Conservation (phyloP, 2,888 invertebrate species). For the Molanna angustata region DNA sequence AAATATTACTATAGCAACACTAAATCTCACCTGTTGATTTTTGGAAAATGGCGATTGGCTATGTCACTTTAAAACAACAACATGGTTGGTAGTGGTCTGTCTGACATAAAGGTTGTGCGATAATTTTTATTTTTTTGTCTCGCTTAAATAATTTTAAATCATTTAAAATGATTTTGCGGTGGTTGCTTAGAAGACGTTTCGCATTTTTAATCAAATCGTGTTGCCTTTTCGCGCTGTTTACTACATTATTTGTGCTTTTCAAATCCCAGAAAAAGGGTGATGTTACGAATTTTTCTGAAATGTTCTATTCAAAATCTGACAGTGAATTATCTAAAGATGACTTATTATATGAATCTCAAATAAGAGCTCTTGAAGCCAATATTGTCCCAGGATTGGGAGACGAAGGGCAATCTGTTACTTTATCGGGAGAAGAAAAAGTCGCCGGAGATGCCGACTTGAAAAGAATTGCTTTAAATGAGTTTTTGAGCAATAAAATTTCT, state of each 20-base stretch:
- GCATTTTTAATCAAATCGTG: conserved; percentile 18
- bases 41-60: background rate
- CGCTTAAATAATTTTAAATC: conserved; percentile 1
- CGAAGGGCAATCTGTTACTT: conserved; percentile 63
- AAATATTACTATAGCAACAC: too few relatives aligned
- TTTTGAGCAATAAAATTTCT: conserved; percentile 84
- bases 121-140: background rate
- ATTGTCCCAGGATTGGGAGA: conserved; percentile 72
- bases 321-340: conserved; percentile 8
- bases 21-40: background rate
- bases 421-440: conserved; percentile 63
- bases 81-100: conserved; percentile 6
- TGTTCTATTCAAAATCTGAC: conserved; percentile 10
- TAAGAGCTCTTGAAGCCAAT: conserved; percentile 60
- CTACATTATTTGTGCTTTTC: conserved; percentile 14
- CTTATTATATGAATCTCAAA: conserved; percentile 46
- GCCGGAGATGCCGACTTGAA: conserved; percentile 70
- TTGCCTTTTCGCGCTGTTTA: conserved; percentile 5
- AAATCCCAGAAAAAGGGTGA: conserved; percentile 6
- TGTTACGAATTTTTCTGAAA: conserved; percentile 1
- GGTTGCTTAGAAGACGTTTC: conserved; percentile 14
- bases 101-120: background rate
- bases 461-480: conserved; percentile 83
- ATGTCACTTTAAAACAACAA: conserved; percentile 14
- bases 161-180: conserved; percentile 18